Evolutionary conservation across 2,797 vertebrate species (phyloP), one percentile per base, ranked within the genome.

Genomic region (Poecilia velifera): DNA sequence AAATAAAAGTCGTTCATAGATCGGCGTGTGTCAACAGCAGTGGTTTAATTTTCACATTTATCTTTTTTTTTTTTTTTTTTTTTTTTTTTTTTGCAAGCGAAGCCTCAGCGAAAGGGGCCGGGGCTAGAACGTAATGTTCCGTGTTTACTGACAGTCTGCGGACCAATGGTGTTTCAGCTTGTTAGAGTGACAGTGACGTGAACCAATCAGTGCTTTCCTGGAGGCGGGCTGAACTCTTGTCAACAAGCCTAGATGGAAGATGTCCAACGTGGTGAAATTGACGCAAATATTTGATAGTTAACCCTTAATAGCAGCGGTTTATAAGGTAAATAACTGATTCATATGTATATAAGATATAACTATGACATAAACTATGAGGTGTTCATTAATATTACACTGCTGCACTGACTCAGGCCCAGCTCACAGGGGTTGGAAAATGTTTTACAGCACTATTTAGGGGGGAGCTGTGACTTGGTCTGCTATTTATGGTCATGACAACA

Each of bases 201-300:
- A 76, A 46, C 94, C 91, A 95, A 93, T 94, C 76, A 78, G 16
- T 2, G 47, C 47, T 49, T 49, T 16, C 47, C 18, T 49, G 51
- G 51, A 81, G 90, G 91, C 12, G 89, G 91, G 82, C 1, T 10
- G 76, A 84, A 73, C 81, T 31, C 13, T 90, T 94, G 94, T 95
- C 95, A 95, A 96, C 95, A 95, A 94, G 90, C 70, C 74, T 74
- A 81, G 84, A 88, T 91, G 74, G 77, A 85, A 87, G 77, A 85
- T 84, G 57, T 88, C 20, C 18, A 51, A 45, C 87, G 5, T 73
- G 70, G 51, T 13, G 46, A 84, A 90, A 89, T 89, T 81, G 18
- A 76, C 55, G 28, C 53, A 76, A 41, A 80, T 25, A 28, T 41
- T 55, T 22, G n/a, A 51, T 31, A 49, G 2, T 73, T 22, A 47